Conservation (phyloP, 2,797 vertebrate genomes). For the Acrossocheilus fasciatus region DNA sequence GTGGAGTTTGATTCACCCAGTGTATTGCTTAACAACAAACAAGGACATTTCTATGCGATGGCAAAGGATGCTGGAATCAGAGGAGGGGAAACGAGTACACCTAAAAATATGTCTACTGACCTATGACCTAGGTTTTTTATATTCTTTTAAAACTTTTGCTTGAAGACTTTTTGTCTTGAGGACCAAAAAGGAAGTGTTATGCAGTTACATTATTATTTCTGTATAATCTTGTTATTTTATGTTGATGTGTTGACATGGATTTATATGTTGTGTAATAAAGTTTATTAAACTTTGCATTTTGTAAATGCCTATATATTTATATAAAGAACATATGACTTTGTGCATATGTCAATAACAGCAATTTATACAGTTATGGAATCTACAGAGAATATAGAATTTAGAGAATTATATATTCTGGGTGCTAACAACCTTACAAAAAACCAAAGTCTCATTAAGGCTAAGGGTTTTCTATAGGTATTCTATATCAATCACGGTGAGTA, state of each 20-base stretch:
- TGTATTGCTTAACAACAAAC: conserved; percentile 78
- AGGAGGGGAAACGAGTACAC: neutral
- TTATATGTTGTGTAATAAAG: neutral
- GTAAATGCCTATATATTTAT: neutral
- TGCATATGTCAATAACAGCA: neutral
- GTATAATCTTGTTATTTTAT: neutral
- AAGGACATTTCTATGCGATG: conserved; percentile 86
- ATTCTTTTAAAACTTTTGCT: neutral
- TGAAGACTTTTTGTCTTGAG: neutral
- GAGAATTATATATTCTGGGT: too few relatives aligned
- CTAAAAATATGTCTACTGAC: too few relatives aligned
- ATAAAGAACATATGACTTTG: neutral
- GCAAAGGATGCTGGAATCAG: conserved; percentile 81
- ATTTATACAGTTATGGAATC: neutral
- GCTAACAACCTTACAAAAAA: too few relatives aligned
- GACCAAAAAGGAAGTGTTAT: neutral
- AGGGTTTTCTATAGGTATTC: too few relatives aligned
- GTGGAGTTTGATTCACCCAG: conserved; percentile 89
- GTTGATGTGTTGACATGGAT: neutral
- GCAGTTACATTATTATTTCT: neutral
- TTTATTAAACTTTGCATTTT: neutral
- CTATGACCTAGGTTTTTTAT: neutral
- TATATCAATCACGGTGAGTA: too few relatives aligned
- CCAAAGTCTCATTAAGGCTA: too few relatives aligned
- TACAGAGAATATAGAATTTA: too few relatives aligned